These are phyloP conservation scores for Aphelocoma californica DNA, from an alignment of 2,797 vertebrate species.

Conservation along the genomic window DNA sequence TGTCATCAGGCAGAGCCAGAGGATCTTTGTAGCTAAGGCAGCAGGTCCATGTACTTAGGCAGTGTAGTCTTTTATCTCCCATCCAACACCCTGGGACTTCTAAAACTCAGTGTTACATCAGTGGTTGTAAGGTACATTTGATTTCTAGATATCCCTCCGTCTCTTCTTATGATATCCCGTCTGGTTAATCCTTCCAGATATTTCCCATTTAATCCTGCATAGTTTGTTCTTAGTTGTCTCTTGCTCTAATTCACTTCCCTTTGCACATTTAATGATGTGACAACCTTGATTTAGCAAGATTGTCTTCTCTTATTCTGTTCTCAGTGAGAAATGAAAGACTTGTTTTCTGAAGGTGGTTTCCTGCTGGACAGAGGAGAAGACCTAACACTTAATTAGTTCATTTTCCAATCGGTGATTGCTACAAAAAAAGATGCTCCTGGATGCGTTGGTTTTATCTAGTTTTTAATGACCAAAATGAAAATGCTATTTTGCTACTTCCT, in stretches of 20 bases:
- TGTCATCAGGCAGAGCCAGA: background rate
- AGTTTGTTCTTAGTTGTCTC: background rate
- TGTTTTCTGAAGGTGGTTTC: background rate
- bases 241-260: background rate
- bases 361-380: background rate
- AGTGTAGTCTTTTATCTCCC: background rate
- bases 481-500: background rate
- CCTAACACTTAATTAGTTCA: background rate
- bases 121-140: background rate
- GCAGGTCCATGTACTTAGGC: background rate
- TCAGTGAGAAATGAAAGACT: background rate
- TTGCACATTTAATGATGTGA: background rate
- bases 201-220: background rate
- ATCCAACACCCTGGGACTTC: background rate
- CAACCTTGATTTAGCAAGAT: background rate
- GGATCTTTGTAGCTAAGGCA: background rate
- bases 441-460: background rate
- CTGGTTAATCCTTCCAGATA: background rate
- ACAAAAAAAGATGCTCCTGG: background rate
- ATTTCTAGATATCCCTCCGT: background rate
- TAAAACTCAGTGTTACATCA: background rate
- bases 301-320: background rate
- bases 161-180: background rate
- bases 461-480: background rate
- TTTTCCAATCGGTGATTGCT: background rate